These are phyloP conservation scores for Lacerta agilis DNA, from an alignment of 2,797 vertebrate species.

Conservation along the genomic window DNA sequence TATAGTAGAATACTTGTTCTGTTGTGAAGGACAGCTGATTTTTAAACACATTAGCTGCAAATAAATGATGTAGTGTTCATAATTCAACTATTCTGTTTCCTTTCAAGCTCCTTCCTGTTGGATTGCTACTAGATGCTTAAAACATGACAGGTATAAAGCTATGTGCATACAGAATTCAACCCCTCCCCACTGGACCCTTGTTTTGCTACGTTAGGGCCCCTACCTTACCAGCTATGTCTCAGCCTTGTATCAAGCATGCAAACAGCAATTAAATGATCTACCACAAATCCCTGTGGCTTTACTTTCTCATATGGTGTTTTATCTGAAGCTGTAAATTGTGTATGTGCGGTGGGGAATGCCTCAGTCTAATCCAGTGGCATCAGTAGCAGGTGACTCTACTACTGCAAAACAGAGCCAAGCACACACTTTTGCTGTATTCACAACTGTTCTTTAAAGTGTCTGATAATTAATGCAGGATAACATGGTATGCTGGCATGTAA, in stretches of 20 bases:
- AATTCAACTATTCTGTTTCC: neutral
- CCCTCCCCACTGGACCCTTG: neutral
- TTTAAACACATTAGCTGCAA: neutral
- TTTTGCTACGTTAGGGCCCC: neutral
- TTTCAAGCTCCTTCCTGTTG: neutral
- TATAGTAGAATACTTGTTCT: neutral
- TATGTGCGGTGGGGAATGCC: neutral
- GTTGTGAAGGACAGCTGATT: neutral
- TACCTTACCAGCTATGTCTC: neutral
- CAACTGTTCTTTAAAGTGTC: neutral
- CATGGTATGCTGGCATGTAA: conserved; percentile 28
- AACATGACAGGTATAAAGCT: neutral
- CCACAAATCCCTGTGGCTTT: neutral
- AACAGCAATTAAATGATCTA: neutral
- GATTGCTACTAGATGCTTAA: neutral
- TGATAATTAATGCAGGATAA: neutral
- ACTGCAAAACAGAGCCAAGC: conserved; percentile 27
- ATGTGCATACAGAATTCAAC: neutral
- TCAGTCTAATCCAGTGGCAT: neutral
- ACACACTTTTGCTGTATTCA: conserved; percentile 37
- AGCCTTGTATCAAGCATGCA: neutral
- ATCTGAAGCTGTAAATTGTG: neutral
- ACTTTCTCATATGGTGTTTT: neutral
- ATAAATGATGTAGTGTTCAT: neutral
- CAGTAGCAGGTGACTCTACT: neutral